These are phyloP conservation scores for Heloderma charlesbogerti DNA, from an alignment of 2,113 vertebrate species.

Conservation along the genomic window DNA sequence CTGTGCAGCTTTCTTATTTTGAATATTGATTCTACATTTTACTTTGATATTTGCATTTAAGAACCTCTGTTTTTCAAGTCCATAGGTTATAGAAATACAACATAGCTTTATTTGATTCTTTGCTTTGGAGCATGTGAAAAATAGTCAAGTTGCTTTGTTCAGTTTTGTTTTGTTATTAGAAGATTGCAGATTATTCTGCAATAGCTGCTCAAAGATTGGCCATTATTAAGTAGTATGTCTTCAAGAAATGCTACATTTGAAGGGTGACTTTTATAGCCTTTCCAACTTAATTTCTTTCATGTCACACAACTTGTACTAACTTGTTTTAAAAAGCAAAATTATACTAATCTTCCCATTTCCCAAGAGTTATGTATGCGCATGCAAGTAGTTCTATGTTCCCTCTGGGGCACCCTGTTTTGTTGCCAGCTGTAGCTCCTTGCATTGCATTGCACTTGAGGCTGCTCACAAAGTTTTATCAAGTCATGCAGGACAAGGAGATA, in stretches of 20 bases:
- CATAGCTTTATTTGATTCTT: background rate
- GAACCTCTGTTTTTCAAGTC: background rate
- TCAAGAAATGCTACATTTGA: background rate
- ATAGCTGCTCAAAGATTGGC: background rate
- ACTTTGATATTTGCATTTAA: slow-evolving; percentile 42
- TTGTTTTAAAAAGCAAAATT: background rate
- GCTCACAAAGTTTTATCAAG: no score
- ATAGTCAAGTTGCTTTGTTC: background rate
- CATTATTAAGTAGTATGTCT: background rate
- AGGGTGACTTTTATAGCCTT: background rate
- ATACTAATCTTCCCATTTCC: no score
- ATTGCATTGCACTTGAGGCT: background rate
- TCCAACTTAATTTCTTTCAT: background rate
- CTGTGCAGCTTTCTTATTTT: background rate
- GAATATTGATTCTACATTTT: background rate
- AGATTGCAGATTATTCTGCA: background rate
- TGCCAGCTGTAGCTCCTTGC: background rate
- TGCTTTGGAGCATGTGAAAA: background rate
- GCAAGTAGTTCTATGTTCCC: background rate
- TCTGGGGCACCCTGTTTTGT: background rate
- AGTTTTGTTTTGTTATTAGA: background rate
- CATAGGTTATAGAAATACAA: slow-evolving; percentile 49
- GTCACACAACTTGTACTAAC: background rate
- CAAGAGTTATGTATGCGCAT: no score
- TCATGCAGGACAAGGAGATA: background rate